Evolutionary conservation across 64 coral and sea anemone species (phyloP).

Genomic region (Montipora sp.): DNA sequence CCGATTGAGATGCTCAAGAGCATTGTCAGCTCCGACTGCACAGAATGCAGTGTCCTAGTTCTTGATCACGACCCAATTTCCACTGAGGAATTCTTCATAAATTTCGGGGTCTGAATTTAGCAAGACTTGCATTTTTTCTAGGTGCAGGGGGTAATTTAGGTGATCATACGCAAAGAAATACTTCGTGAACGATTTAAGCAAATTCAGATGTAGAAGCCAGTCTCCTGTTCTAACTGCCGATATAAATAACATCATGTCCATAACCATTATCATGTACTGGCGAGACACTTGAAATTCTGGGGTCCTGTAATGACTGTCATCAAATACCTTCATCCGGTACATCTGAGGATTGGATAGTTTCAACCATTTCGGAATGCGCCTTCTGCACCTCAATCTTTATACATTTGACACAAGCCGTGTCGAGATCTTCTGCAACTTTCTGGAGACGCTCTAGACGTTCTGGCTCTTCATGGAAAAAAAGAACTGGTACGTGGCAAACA

Average conservation of each 20-base stretch:
- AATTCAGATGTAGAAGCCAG: neutral
- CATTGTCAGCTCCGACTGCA: neutral
- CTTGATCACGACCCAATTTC: constrained; percentile 12
- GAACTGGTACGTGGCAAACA: constrained; percentile 26
- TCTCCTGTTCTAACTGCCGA: constrained; percentile 3
- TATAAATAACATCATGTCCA: constrained; percentile 4
- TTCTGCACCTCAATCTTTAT: neutral
- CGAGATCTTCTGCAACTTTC: neutral
- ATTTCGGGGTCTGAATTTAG: neutral
- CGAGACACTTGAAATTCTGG: neutral
- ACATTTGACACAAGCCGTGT: neutral
- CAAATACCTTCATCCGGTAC: neutral
- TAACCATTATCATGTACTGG: neutral
- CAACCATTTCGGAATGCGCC: neutral
- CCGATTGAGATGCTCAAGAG: constrained; percentile 42
- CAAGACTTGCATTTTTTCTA: neutral
- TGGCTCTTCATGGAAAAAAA: constrained; percentile 29
- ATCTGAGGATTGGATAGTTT: neutral
- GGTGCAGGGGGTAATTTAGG: neutral
- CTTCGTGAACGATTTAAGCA: neutral
- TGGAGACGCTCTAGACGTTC: neutral
- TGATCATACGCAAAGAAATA: neutral
- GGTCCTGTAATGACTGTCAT: neutral
- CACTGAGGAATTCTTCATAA: neutral
- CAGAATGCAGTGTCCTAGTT: neutral